Conservation (phyloP, 2,888 invertebrate genomes). For the Cryptus viduatorius region DNA sequence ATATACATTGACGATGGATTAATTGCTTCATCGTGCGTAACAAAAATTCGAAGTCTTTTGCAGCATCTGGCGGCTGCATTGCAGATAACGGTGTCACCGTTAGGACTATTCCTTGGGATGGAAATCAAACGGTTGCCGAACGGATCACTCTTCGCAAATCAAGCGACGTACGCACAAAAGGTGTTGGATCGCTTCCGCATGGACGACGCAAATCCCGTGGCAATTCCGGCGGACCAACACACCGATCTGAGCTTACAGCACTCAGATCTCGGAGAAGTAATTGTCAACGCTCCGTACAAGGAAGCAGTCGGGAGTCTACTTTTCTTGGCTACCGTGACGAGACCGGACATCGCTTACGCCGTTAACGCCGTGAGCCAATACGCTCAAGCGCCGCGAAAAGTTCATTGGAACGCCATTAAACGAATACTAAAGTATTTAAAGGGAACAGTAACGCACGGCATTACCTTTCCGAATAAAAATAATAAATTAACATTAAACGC, state of each 20-base stretch:
- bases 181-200: conserved; percentile 63
- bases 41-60: conserved; percentile 64
- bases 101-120: conserved; percentile 67
- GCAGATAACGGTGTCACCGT: conserved; percentile 52
- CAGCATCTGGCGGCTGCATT: conserved; percentile 47
- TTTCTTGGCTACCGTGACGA: conserved; percentile 40
- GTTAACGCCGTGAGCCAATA: conserved; percentile 52
- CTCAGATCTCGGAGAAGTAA: neutral
- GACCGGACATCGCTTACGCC: neutral
- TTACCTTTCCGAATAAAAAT: conserved; percentile 35
- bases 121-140: conserved; percentile 65
- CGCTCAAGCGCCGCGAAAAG: conserved; percentile 48
- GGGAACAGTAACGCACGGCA: conserved; percentile 50
- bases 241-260: conserved; percentile 33
- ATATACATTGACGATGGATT: conserved; percentile 80
- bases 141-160: conserved; percentile 58
- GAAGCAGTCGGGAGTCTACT: conserved; percentile 50
- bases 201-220: conserved; percentile 70
- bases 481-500: conserved; percentile 29
- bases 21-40: conserved; percentile 63
- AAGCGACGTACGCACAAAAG: conserved; percentile 48
- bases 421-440: conserved; percentile 66
- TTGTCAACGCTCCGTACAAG: conserved; percentile 33
- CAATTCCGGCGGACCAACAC: conserved; percentile 67
- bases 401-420: conserved; percentile 65